Evolutionary conservation across 2,113 vertebrate species (phyloP).

Genomic region (Nymphicus hollandicus): DNA sequence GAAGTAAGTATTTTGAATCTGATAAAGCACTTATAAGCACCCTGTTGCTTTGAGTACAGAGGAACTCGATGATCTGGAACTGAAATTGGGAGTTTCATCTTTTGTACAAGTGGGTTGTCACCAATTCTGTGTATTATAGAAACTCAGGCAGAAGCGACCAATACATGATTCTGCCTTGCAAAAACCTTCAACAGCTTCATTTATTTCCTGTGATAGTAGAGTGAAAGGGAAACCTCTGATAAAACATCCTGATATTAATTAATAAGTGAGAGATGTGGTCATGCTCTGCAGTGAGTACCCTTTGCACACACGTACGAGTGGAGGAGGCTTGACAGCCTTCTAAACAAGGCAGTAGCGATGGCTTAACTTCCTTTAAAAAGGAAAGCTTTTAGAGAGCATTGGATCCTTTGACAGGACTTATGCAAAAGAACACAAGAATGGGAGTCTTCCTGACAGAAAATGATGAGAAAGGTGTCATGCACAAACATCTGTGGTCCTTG

Average conservation of each 20-base stretch:
- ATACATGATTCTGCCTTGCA: not conserved
- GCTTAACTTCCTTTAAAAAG: not conserved
- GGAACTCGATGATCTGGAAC: not conserved
- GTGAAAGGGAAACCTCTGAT: slow-evolving; percentile 54
- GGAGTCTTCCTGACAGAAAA: not conserved
- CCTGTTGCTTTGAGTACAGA: not conserved
- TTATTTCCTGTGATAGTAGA: slow-evolving; percentile 38
- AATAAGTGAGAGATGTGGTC: not conserved
- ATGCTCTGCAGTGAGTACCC: not conserved
- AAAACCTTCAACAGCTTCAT: slow-evolving; percentile 38
- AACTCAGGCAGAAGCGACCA: not conserved
- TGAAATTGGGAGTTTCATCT: not conserved
- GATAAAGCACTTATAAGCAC: not conserved
- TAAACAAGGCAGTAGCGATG: rapidly evolving
- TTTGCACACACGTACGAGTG: rapidly evolving
- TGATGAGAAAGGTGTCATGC: rapidly evolving
- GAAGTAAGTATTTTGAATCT: not conserved
- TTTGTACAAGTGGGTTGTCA: not conserved
- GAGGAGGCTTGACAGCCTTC: not conserved
- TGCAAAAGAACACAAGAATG: not conserved
- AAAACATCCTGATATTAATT: slow-evolving; percentile 44
- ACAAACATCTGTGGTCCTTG: not conserved
- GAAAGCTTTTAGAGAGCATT: not conserved
- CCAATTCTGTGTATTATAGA: not conserved
- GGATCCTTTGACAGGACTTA: not conserved